Evolutionary conservation across 1,140 invertebrate species (phyloP).

Genomic region (Drosophila pruinosa): DNA sequence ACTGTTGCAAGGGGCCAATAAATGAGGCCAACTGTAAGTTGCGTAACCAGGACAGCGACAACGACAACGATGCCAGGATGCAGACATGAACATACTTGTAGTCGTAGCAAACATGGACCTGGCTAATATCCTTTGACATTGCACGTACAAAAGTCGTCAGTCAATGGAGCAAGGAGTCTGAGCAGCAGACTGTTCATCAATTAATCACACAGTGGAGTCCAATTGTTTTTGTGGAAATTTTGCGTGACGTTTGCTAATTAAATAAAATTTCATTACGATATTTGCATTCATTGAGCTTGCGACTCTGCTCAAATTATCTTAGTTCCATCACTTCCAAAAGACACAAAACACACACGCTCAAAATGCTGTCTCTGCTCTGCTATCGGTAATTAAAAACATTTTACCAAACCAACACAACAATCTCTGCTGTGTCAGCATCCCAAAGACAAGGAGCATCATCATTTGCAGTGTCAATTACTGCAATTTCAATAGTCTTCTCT

Average conservation of each 20-base stretch:
- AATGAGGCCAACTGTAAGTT: conserved; percentile 63
- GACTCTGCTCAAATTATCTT: conserved; percentile 55
- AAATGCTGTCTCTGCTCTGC: conserved; percentile 9
- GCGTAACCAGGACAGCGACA: conserved; percentile 2
- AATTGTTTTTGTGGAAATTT: conserved; percentile 1
- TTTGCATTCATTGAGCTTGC: conserved; percentile 71
- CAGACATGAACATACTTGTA: too few relatives aligned
- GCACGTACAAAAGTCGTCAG: conserved; percentile 61
- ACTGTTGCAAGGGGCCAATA: conserved; percentile 66
- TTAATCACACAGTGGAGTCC: conserved; percentile 21
- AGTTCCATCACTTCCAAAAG: neutral
- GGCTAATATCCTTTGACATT: conserved; percentile 50
- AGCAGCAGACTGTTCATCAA: conserved; percentile 13
- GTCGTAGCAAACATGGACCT: too few relatives aligned
- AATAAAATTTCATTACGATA: conserved; percentile 78
- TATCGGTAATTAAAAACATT: conserved; percentile 53
- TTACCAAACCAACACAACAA: conserved; percentile 30
- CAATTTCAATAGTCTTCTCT: conserved; percentile 32
- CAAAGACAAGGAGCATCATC: conserved; percentile 30
- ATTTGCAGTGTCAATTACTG: conserved; percentile 71
- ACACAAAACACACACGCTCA: neutral
- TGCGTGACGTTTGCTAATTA: conserved; percentile 57
- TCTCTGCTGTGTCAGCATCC: conserved; percentile 58
- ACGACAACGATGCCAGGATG: too few relatives aligned
- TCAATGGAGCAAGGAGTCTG: conserved; percentile 3